Conservation (phyloP, 2,888 invertebrate genomes). For the Pterobdella sp. region DNA sequence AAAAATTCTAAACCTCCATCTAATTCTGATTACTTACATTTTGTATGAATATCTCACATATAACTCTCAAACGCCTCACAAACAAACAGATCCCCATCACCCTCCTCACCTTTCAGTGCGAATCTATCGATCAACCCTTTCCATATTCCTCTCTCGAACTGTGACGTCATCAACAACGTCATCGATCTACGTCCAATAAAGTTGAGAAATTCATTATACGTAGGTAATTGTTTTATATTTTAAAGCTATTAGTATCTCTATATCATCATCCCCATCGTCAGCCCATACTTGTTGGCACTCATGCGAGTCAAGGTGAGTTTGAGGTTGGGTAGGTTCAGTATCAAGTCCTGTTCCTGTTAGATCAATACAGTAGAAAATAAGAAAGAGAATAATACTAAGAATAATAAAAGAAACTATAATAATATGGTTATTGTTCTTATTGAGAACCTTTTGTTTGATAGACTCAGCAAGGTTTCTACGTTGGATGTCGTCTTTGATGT, state of each 20-base stretch:
- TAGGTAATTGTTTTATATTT: too few relatives aligned
- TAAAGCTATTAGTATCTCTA: too few relatives aligned
- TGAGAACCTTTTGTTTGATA: background rate
- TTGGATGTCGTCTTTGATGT: constrained; percentile 1
- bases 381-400: background rate
- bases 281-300: constrained; percentile 4
- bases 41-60: too few relatives aligned
- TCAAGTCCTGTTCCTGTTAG: background rate
- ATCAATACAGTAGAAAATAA: background rate
- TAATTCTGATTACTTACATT: too few relatives aligned
- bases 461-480: background rate
- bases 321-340: background rate
- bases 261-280: too few relatives aligned
- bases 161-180: constrained; percentile 4
- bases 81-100: background rate
- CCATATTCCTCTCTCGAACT: constrained; percentile 6
- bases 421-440: background rate
- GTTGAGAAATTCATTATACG: background rate
- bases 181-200: background rate
- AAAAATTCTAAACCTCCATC: too few relatives aligned
- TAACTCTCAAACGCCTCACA: background rate
- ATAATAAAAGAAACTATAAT: background rate
- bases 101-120: background rate
- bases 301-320: background rate
- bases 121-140: background rate